Conservation (phyloP, 1,140 invertebrate species). For the Zaprionus africanus region DNA sequence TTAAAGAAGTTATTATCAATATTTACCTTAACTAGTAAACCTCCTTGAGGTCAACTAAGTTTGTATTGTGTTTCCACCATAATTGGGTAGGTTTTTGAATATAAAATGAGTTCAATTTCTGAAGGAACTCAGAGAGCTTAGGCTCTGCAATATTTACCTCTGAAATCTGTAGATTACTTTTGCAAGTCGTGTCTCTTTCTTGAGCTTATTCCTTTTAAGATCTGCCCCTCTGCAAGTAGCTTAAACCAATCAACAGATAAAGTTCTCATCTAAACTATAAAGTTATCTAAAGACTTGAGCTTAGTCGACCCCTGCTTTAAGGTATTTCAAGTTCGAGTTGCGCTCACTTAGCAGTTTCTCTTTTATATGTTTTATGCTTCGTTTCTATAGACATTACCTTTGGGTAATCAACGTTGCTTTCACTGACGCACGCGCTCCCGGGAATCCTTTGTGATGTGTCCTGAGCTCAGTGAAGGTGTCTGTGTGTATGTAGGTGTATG, state of each 20-base stretch:
- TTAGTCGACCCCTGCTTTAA: background rate
- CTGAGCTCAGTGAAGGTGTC: conserved; percentile 5
- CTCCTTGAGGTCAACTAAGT: no score
- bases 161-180: background rate
- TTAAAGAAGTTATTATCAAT: no score
- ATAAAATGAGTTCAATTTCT: no score
- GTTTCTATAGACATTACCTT: conserved; percentile 54
- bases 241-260: background rate
- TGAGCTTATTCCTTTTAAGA: no score
- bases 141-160: no score
- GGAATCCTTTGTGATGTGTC: conserved; percentile 27
- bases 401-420: conserved; percentile 73
- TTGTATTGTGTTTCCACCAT: no score
- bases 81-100: no score
- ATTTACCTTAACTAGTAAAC: no score
- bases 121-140: background rate
- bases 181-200: background rate
- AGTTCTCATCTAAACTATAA: background rate
- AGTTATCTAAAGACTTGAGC: background rate
- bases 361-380: conserved; percentile 14
- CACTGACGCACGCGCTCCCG: conserved; percentile 22
- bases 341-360: background rate
- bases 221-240: background rate
- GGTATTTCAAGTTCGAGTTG: conserved; percentile 6
- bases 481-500: conserved; percentile 10